Conservation (phyloP, 2,888 invertebrate genomes). For the Scaptomyza caliginosa region DNA sequence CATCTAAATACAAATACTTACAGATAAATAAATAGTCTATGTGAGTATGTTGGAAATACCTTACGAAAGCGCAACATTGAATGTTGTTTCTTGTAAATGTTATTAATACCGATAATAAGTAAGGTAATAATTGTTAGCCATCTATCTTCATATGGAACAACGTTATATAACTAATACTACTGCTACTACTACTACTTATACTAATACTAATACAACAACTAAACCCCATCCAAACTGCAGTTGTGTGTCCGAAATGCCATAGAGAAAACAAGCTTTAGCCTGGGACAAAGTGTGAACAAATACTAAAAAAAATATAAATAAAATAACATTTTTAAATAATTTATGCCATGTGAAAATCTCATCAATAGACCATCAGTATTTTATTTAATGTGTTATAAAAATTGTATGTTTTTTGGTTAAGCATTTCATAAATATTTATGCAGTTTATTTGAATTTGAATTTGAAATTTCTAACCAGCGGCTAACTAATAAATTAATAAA, state of each 20-base stretch:
- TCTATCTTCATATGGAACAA: constrained; percentile 20
- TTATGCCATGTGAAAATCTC: constrained; percentile 14
- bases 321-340: constrained; percentile 5
- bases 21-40: constrained; percentile 7
- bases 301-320: neutral
- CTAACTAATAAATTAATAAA: constrained; percentile 12
- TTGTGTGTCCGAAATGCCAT: constrained; percentile 42
- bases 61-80: constrained; percentile 42
- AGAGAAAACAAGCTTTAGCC: constrained; percentile 57
- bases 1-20: constrained; percentile 17
- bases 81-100: constrained; percentile 66
- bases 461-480: too few relatives aligned
- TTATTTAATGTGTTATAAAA: constrained; percentile 19
- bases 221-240: constrained; percentile 11
- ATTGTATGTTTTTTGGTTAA: neutral
- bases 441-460: constrained; percentile 1
- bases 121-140: constrained; percentile 42
- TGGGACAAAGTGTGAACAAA: constrained; percentile 30
- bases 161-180: constrained; percentile 27
- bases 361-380: constrained; percentile 15
- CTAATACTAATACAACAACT: too few relatives aligned
- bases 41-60: constrained; percentile 30
- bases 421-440: neutral
- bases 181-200: too few relatives aligned
- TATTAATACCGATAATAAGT: constrained; percentile 36